These are phyloP conservation scores for Lutjanus erythropterus DNA, from an alignment of 2,113 vertebrate genomes.

Conservation along the genomic window DNA sequence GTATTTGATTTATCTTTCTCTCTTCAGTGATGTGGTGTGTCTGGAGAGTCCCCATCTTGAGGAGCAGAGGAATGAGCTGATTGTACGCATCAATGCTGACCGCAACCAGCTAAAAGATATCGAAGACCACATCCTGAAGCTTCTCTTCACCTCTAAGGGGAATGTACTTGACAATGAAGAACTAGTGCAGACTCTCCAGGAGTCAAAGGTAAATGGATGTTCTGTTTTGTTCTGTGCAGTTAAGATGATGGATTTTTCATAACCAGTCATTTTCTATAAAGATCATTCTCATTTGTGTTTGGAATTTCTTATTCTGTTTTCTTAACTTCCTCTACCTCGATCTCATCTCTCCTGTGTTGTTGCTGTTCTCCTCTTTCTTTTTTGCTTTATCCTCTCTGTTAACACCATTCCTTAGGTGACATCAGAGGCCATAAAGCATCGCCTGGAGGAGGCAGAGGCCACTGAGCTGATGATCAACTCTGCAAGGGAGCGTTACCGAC, in stretches of 20 bases:
- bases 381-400: not conserved
- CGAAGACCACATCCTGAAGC: slow-evolving; percentile 88
- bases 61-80: slow-evolving; percentile 87
- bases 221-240: not conserved
- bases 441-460: slow-evolving; percentile 85
- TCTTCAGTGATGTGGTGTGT: slow-evolving; percentile 85
- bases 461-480: slow-evolving; percentile 86
- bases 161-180: slow-evolving; percentile 90
- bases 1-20: not conserved
- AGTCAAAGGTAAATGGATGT: slow-evolving; percentile 83
- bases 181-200: slow-evolving; percentile 86
- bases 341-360: not conserved
- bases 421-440: slow-evolving; percentile 85
- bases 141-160: slow-evolving; percentile 88
- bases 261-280: not conserved
- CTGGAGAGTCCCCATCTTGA: slow-evolving; percentile 89
- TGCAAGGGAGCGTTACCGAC: slow-evolving; percentile 84
- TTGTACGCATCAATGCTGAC: slow-evolving; percentile 85
- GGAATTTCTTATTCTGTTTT: not conserved
- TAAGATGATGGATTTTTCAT: not conserved
- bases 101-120: slow-evolving; percentile 88
- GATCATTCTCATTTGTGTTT: not conserved
- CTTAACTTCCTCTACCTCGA: not conserved
- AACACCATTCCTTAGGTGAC: slow-evolving; percentile 73
- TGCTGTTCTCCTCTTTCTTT: not conserved